phyloP scores from a whole-genome alignment of 2,797 vertebrate species.

The Falco peregrinus region DNA sequence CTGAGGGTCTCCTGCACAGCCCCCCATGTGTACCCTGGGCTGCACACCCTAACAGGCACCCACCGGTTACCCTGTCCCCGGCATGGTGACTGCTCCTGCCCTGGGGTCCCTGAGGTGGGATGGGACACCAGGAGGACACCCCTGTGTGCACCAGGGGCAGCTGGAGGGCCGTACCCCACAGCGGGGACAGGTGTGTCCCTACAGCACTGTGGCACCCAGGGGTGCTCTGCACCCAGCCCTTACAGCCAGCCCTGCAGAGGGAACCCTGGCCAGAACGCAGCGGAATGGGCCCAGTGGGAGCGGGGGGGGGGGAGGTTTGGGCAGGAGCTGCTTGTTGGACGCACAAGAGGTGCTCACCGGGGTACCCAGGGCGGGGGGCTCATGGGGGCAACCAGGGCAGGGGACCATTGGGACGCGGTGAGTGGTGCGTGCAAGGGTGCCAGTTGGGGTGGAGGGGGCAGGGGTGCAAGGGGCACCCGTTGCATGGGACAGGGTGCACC shows the following conservation, averaged over 20 bases:
- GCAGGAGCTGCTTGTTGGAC: too few species aligned
- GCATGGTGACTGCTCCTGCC: fast-evolving
- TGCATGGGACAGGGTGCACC: not conserved
- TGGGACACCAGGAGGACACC: fast-evolving
- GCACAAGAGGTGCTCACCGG: not conserved
- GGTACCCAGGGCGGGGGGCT: too few species aligned
- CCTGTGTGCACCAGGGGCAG: not conserved
- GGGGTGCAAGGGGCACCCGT: too few species aligned
- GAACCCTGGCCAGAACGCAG: too few species aligned
- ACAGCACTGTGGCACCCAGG: not conserved
- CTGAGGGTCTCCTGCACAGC: not conserved
- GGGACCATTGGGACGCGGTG: not conserved
- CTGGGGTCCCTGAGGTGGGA: not conserved
- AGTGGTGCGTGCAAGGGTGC: not conserved
- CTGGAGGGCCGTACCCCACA: not conserved
- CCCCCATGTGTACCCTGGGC: not conserved
- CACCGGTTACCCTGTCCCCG: not conserved
- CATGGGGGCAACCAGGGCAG: too few species aligned
- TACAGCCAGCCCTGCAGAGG: not conserved
- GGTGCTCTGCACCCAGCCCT: not conserved
- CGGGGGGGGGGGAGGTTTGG: too few species aligned
- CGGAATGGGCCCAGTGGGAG: too few species aligned
- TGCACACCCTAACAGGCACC: not conserved
- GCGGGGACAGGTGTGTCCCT: not conserved
- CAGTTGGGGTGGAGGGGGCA: too few species aligned